Base-by-base conservation (phyloP, 1,140 invertebrate genomes). In the Oscheius sp. region DNA sequence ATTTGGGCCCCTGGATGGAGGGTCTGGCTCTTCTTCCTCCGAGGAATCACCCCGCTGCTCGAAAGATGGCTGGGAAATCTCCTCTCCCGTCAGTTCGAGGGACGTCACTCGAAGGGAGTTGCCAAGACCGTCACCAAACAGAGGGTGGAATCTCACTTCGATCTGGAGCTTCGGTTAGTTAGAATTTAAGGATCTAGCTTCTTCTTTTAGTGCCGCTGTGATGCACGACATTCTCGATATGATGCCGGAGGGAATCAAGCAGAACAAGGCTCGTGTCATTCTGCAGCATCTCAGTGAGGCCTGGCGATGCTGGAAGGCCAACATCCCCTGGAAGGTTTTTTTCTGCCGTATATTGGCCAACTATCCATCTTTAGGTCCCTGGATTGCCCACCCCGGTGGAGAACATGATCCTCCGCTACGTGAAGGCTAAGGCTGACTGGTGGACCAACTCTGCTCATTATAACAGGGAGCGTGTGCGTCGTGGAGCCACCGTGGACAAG, bases 361-460 rank as follows among this genome's bases (percentile, higher is more conserved):
- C 55, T 15, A 59, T 15, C 13, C 15, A 4, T 10, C 20, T 64
- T 67, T 26, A 67, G 64, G 66, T 68, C 1, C 97, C 97, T 10
- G 96, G 96, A 2, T 86, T 99, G 7, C 97, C 97, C 0, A 99
- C 93, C 55, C 97, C 97, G 0, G 98, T 99, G 80, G 97, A 99
- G 87, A 99, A 98, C 86, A 99, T 99, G 96, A 99, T 99, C 79
- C 88, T 99, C 23, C 89, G 97, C 46, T 99, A 98, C 85, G 96
- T 99, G 0, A 99, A 99, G 86, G 98, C 98, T 90, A 99, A 99
- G 85, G 96, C 97, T 0, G 97, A 99, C 86, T 99, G 97, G 97
- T 99, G 97, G 97, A 99, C 97, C 0, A 99, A 99, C 85, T 99
- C 97, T 0, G 96, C 96, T 1, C 97, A 99, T 87, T 99, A 99